Conservation (phyloP, 35 echinoderm and acorn worm species). For the Lytechinus pictus region DNA sequence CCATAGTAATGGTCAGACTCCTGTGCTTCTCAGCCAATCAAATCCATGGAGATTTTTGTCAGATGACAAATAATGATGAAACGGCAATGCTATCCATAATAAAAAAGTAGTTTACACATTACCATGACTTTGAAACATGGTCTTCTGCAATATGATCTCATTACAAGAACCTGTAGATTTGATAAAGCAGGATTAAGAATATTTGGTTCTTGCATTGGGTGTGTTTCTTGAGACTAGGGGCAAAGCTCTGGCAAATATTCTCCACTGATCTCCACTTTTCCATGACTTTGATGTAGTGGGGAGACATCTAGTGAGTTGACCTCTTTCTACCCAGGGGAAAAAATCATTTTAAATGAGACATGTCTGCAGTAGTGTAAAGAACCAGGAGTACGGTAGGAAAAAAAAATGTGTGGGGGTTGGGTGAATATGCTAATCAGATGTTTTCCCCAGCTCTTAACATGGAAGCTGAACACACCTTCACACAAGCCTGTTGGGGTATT, state of each 20-base stretch:
- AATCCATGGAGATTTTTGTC: no score
- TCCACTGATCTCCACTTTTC: constrained; percentile 9
- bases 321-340: constrained; percentile 7
- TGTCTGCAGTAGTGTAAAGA: not conserved
- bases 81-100: no score
- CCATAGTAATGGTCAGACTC: no score
- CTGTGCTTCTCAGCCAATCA: no score
- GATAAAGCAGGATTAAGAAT: not conserved
- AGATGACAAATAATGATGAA: no score
- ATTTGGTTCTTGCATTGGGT: not conserved
- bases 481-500: not conserved
- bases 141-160: no score
- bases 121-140: no score
- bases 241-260: constrained; percentile 1
- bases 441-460: not conserved
- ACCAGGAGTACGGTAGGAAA: not conserved
- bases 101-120: no score
- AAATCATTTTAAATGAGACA: not conserved
- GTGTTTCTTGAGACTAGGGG: not conserved
- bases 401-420: constrained; percentile 8
- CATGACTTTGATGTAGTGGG: constrained; percentile 17
- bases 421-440: constrained; percentile 18
- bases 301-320: constrained; percentile 16
- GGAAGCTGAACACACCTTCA: not conserved
- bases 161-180: no score